phyloP scores from a whole-genome alignment of 2,888 invertebrate species.

The Anthophora plumipes region DNA sequence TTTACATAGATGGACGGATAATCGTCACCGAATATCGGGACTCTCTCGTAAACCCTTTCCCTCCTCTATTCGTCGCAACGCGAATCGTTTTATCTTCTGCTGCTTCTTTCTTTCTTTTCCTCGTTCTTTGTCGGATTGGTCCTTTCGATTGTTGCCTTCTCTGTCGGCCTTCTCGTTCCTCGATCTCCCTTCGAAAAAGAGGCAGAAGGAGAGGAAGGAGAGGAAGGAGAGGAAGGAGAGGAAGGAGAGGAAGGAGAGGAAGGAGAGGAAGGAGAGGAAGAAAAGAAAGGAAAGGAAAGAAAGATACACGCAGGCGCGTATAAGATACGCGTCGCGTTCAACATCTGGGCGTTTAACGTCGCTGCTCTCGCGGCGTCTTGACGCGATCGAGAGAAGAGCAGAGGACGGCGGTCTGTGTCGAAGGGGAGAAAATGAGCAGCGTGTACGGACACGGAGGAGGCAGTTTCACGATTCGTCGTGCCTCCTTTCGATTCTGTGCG shows the following conservation, averaged over 20 bases:
- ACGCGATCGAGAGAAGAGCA: constrained; percentile 18
- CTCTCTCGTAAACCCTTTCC: background rate
- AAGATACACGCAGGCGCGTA: constrained; percentile 6
- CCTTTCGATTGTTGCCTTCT: constrained; percentile 29
- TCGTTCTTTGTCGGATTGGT: constrained; percentile 45
- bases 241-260: no score
- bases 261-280: no score
- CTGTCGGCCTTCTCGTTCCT: constrained; percentile 16
- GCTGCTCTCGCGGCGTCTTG: constrained; percentile 39
- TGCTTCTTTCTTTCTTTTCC: background rate
- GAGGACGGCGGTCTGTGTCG: constrained; percentile 37
- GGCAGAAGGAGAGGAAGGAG: no score
- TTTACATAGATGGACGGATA: constrained; percentile 66
- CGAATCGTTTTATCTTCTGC: background rate
- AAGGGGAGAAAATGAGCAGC: background rate
- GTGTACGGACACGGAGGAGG: background rate
- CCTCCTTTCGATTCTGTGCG: background rate
- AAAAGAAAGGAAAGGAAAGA: no score
- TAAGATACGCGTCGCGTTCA: no score
- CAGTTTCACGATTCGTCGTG: background rate
- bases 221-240: no score
- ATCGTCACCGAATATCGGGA: constrained; percentile 50
- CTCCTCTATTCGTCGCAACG: constrained; percentile 1
- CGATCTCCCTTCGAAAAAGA: constrained; percentile 13
- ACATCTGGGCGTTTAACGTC: constrained; percentile 48